A percentile compares a stretch with the other conserved stretches of the same genome.
Evolutionary conservation across 2,797 vertebrate genomes (phyloP).

Genomic region (Gobionotothen gibberifrons): DNA sequence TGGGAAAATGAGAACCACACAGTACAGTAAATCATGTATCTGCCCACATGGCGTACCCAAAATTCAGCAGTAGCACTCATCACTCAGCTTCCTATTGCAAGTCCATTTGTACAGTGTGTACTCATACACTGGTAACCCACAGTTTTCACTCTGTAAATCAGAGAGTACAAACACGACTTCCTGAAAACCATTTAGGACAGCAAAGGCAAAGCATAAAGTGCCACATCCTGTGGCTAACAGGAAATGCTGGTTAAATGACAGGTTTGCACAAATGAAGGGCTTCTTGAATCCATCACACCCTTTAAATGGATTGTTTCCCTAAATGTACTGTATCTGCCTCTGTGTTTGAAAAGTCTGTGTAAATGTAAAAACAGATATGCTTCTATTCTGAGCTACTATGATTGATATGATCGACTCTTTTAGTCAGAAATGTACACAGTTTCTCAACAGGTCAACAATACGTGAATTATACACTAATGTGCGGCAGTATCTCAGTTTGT

Average conservation of each 20-base stretch:
- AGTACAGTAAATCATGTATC: constrained; percentile 18
- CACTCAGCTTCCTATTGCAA: constrained; percentile 34
- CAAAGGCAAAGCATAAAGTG: constrained; percentile 48
- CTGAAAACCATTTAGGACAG: constrained; percentile 63
- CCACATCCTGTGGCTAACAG: constrained; percentile 79
- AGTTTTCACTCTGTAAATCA: constrained; percentile 66
- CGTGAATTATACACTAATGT: no score
- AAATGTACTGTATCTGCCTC: constrained; percentile 41
- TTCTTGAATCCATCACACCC: constrained; percentile 58
- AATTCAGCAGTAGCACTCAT: constrained; percentile 18
- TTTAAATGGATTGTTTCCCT: constrained; percentile 56
- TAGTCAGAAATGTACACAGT: background rate
- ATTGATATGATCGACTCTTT: background rate
- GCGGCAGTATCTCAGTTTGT: no score
- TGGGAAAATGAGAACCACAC: constrained; percentile 25
- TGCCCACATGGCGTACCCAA: constrained; percentile 4
- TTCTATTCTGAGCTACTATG: background rate
- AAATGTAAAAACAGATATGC: constrained; percentile 33
- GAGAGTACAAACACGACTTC: constrained; percentile 64
- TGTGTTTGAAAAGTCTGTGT: constrained; percentile 28
- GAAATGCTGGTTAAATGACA: constrained; percentile 79
- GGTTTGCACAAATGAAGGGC: constrained; percentile 70
- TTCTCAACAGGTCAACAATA: background rate
- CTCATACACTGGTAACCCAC: constrained; percentile 47
- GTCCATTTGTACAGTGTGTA: constrained; percentile 48